These are phyloP conservation scores for Idaea straminata DNA, from an alignment of 2,888 invertebrate species.

Conservation along the genomic window DNA sequence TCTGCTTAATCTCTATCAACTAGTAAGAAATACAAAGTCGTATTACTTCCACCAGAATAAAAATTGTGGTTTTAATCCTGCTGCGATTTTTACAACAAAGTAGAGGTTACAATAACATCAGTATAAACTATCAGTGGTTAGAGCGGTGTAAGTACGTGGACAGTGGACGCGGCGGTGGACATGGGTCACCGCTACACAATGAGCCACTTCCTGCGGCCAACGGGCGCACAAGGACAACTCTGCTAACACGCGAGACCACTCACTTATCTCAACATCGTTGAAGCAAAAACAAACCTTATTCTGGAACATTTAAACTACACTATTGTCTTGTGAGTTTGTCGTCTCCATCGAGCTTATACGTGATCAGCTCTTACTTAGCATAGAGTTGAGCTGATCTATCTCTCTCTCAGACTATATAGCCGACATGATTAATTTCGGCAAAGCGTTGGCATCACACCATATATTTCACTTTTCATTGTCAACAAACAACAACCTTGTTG, in stretches of 20 bases:
- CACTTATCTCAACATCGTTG: slow-evolving; percentile 44
- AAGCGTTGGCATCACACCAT: not conserved
- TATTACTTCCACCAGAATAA: not conserved
- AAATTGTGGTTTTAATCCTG: not conserved
- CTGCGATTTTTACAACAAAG: slow-evolving; percentile 7
- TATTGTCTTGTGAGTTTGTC: slow-evolving; percentile 8
- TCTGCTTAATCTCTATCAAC: no score
- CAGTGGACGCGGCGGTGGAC: slow-evolving; percentile 48
- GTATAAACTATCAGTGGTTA: slow-evolving; percentile 25
- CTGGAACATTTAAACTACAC: slow-evolving; percentile 19
- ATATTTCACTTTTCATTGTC: slow-evolving; percentile 14
- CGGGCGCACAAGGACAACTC: slow-evolving; percentile 62
- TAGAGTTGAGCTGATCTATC: slow-evolving; percentile 17
- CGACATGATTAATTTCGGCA: not conserved
- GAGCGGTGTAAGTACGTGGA: slow-evolving; percentile 21
- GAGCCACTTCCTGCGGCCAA: slow-evolving; percentile 68
- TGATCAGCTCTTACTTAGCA: slow-evolving; percentile 13
- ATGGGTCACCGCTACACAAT: slow-evolving; percentile 70
- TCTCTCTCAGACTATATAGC: not conserved
- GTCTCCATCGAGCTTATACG: slow-evolving; percentile 18
- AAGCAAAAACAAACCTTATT: slow-evolving; percentile 31
- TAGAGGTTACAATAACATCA: slow-evolving; percentile 21
- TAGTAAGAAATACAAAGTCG: not conserved
- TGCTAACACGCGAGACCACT: slow-evolving; percentile 52
- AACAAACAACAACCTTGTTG: not conserved